phyloP scores from a whole-genome alignment of 2,797 vertebrate species.

The Pempheris klunzingeri region DNA sequence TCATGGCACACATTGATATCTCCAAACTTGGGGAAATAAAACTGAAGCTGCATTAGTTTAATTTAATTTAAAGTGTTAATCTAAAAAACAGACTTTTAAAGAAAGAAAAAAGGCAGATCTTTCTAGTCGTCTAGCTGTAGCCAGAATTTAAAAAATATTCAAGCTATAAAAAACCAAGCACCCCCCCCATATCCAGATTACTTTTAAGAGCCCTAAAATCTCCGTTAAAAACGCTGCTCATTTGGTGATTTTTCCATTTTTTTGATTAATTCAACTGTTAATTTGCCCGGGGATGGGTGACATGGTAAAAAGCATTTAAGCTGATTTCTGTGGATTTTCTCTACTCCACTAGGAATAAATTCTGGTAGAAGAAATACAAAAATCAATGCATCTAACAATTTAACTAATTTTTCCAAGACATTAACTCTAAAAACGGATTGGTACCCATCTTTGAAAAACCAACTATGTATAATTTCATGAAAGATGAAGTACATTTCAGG shows the following conservation, averaged over 20 bases:
- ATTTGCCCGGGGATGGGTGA: background rate
- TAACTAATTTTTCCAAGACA: too few relatives aligned
- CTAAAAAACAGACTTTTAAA: background rate
- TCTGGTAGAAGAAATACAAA: too few relatives aligned
- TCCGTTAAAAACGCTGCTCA: background rate
- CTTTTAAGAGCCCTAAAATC: background rate
- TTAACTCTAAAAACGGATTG: too few relatives aligned
- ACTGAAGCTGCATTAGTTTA: too few relatives aligned
- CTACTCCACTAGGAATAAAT: background rate
- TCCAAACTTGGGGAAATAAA: too few relatives aligned
- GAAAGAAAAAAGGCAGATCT: background rate
- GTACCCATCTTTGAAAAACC: too few relatives aligned
- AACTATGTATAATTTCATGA: too few relatives aligned
- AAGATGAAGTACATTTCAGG: too few relatives aligned
- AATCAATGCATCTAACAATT: too few relatives aligned
- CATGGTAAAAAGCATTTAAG: too few relatives aligned
- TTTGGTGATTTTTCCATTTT: background rate
- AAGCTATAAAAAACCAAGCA: background rate
- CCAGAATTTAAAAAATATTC: background rate
- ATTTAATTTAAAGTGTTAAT: too few relatives aligned
- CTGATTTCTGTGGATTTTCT: background rate
- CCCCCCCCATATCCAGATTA: background rate
- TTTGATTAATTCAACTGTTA: background rate
- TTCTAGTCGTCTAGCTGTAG: background rate
- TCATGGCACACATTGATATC: too few relatives aligned